Base-by-base conservation (phyloP, 2,888 invertebrate genomes). In the Caenorhabditis zanzibari region DNA sequence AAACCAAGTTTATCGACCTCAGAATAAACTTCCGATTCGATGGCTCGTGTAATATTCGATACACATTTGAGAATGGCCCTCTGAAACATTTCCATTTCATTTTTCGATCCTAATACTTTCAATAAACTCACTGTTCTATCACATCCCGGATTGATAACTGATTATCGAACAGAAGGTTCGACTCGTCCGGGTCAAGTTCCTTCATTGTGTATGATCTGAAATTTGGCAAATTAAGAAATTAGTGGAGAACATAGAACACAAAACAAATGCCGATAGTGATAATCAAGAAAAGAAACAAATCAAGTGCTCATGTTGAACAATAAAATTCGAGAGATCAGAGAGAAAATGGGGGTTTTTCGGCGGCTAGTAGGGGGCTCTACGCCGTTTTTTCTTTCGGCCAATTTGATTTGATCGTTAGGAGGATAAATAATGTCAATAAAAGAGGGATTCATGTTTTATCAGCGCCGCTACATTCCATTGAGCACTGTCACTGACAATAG, bases 151-250 rank as follows among this genome's bases (percentile, higher is more conserved):
- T 68, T 22, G 64, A 56, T 41, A 81, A 41, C 49, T 73, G 71
- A 66, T 81, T 63, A 38, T 76, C 81, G 66, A 69, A 64, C 0
- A 84, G 73, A 73, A 81, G 81, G 77, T 76, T 77, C 38, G 75
- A 72, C 84, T 84, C 84, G 69, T 81, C 81, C 71, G 81, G 76
- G 68, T 84, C 84, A 72, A 84, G 84, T 28, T 80, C 84, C 77
- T 77, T 84, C 84, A 84, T 84, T 69, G 19, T 71, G 52, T 71
- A 41, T 63, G 54, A 24, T 64, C 75, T 75, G 63, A 41, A 73
- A 26, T 28, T 44, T 28, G 2, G 19, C 5, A 35, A 19, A 44
- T 22, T 38, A 38, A 19, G 26, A 41, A 61, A 14, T 10, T n/a
- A 26, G 49, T 38, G 9, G 2, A 26, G 54, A 38, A 24, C 22